phyloP scores from a whole-genome alignment of 1,140 invertebrate species.

The Penaeus vannamei region DNA sequence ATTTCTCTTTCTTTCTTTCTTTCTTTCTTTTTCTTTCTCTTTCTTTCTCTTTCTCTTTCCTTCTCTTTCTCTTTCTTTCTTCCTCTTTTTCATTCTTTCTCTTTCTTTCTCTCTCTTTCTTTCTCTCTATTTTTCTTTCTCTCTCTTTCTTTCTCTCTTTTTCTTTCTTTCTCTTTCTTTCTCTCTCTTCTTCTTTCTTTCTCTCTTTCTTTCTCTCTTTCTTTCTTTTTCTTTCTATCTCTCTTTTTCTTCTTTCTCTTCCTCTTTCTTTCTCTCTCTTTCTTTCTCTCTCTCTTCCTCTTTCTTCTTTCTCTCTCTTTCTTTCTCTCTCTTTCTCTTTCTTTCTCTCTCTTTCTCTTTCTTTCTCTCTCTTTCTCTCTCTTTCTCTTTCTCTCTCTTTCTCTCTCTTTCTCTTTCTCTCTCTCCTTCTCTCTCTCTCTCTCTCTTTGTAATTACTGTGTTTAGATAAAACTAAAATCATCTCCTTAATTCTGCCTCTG shows the following conservation, averaged over 20 bases:
- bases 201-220: too few species aligned
- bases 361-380: conserved; percentile 28
- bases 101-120: neutral
- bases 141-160: neutral
- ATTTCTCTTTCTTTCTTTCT: neutral
- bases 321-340: neutral
- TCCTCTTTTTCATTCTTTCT: neutral
- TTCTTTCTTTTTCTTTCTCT: neutral
- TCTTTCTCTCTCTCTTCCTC: too few species aligned
- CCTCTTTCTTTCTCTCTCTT: too few species aligned
- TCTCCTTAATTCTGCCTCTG: too few species aligned
- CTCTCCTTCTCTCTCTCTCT: neutral
- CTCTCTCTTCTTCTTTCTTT: neutral
- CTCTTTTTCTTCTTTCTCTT: too few species aligned
- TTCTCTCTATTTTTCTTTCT: neutral
- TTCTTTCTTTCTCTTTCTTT: neutral
- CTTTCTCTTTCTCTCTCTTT: neutral
- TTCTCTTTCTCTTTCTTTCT: neutral
- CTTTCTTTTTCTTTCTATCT: too few species aligned
- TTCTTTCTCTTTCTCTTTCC: neutral
- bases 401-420: neutral
- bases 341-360: neutral
- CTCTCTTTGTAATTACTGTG: too few species aligned
- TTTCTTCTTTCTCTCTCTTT: conserved; percentile 19
- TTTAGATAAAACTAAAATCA: too few species aligned